These are phyloP conservation scores for Galerucella pusilla DNA, from an alignment of 2,888 invertebrate species.

Conservation along the genomic window DNA sequence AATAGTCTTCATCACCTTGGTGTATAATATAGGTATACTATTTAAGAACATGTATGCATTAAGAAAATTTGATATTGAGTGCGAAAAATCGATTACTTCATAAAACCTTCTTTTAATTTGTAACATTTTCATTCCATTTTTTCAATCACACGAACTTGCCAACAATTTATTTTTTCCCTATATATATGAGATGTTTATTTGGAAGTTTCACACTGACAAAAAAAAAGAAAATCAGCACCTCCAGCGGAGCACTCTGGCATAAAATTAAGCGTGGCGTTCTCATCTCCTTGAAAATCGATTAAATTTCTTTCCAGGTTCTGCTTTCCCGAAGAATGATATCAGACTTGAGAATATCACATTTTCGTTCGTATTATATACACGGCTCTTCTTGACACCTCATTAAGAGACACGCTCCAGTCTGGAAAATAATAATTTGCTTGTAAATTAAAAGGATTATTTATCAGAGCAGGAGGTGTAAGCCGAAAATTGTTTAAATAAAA, in stretches of 20 bases:
- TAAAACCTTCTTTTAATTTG: too few relatives aligned
- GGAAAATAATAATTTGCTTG: conserved; percentile 1
- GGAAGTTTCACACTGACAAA: conserved; percentile 13
- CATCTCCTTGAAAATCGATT: conserved; percentile 32
- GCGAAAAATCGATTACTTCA: too few relatives aligned
- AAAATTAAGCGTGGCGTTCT: conserved; percentile 34
- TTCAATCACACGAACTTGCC: too few relatives aligned
- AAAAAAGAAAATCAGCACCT: conserved; percentile 32
- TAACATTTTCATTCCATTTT: too few relatives aligned
- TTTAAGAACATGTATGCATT: too few relatives aligned
- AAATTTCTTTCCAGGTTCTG: conserved; percentile 31
- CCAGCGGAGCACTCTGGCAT: conserved; percentile 33
- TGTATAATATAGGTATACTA: too few relatives aligned
- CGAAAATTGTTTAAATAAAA: not conserved
- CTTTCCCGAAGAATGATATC: conserved; percentile 18
- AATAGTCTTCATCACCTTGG: too few relatives aligned
- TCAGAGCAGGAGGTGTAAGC: not conserved
- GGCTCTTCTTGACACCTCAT: conserved; percentile 20
- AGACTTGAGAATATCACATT: conserved; percentile 27
- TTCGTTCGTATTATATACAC: conserved; percentile 22
- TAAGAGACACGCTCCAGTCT: not conserved
- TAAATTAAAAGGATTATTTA: not conserved
- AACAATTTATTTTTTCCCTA: not conserved
- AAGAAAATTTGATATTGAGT: too few relatives aligned
- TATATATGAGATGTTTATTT: too few relatives aligned